phyloP scores from a whole-genome alignment of 2,888 invertebrate genomes.

The Eupithecia insigniata region DNA sequence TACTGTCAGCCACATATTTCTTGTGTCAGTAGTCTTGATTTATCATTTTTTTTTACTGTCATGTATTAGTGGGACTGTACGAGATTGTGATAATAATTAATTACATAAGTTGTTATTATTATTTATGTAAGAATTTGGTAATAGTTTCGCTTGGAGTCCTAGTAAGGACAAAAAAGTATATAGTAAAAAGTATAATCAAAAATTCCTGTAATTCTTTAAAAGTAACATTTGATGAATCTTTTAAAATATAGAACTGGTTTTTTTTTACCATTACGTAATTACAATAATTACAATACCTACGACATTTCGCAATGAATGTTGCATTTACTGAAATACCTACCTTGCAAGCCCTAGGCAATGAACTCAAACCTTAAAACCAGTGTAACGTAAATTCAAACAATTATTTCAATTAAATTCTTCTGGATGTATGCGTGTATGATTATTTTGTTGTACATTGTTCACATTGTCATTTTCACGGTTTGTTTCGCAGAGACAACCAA shows the following conservation, averaged over 20 bases:
- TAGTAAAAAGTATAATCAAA: too few species aligned
- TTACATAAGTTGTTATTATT: too few species aligned
- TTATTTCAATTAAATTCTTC: slow-evolving; percentile 22
- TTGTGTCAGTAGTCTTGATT: too few species aligned
- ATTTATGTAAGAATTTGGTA: too few species aligned
- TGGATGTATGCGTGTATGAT: not conserved
- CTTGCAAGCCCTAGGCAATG: not conserved
- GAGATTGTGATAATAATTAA: not conserved
- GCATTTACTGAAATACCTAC: not conserved
- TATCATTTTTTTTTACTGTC: too few species aligned
- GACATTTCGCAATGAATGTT: not conserved
- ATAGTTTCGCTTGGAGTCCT: too few species aligned
- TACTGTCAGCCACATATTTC: too few species aligned
- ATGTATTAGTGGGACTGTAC: not conserved
- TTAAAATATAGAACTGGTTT: not conserved
- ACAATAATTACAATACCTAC: too few species aligned
- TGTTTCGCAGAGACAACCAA: too few species aligned
- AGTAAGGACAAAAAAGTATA: too few species aligned
- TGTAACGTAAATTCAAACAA: not conserved
- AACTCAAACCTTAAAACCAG: not conserved
- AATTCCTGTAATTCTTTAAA: too few species aligned
- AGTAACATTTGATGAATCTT: too few species aligned
- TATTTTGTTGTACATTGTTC: slow-evolving; percentile 7
- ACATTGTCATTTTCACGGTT: slow-evolving; percentile 24
- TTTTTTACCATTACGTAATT: not conserved